phyloP scores from a whole-genome alignment of 2,797 vertebrate genomes.

The Artibeus lituratus region DNA sequence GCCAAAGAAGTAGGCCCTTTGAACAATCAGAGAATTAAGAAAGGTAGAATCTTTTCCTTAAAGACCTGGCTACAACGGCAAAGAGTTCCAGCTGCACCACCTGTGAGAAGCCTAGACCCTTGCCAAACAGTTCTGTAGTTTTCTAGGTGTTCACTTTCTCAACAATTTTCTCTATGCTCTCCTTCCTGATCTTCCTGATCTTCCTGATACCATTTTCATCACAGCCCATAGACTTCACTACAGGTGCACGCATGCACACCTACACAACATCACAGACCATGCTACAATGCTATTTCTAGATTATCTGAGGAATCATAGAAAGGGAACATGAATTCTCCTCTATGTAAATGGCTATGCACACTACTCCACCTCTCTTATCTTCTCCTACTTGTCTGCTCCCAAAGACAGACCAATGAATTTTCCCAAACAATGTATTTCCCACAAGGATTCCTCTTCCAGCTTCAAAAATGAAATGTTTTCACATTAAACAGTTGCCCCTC shows the following conservation, averaged over 20 bases:
- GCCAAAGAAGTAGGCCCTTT: background rate
- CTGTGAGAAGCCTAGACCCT: background rate
- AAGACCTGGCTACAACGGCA: background rate
- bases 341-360: background rate
- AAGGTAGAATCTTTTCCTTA: background rate
- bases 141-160: background rate
- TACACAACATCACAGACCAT: background rate
- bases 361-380: background rate
- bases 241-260: rapidly evolving
- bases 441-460: background rate
- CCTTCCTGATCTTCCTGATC: background rate
- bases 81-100: background rate
- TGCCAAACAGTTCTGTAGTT: background rate
- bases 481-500: background rate
- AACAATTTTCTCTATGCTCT: background rate
- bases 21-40: background rate
- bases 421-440: background rate
- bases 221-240: background rate
- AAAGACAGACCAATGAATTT: background rate
- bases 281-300: background rate
- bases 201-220: background rate
- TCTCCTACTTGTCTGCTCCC: background rate
- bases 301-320: background rate
- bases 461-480: background rate
- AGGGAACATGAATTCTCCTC: background rate